These are phyloP conservation scores for Ennomos fuscantarius DNA, from an alignment of 2,888 invertebrate genomes.

Conservation along the genomic window DNA sequence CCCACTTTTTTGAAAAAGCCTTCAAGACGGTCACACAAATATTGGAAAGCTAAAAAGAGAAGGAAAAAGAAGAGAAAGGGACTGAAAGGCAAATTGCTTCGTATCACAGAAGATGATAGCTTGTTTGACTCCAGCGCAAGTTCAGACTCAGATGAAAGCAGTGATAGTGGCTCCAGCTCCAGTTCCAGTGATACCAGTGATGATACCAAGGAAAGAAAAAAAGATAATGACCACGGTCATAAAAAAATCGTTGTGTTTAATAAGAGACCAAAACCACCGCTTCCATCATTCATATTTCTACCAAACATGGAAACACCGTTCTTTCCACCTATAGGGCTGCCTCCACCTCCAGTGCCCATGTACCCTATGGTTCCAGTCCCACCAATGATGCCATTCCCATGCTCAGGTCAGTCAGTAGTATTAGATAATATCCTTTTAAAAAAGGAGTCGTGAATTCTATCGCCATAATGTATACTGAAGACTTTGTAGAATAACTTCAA, in stretches of 20 bases:
- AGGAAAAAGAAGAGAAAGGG: constrained; percentile 52
- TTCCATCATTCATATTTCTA: constrained; percentile 76
- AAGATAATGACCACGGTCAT: constrained; percentile 59
- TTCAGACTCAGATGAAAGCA: constrained; percentile 40
- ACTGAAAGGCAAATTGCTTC: constrained; percentile 60
- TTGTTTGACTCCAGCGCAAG: constrained; percentile 61
- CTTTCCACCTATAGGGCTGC: constrained; percentile 72
- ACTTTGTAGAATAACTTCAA: too few relatives aligned
- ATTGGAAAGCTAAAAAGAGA: constrained; percentile 38
- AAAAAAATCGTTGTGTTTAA: constrained; percentile 70
- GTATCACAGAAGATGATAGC: constrained; percentile 73
- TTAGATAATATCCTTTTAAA: constrained; percentile 6
- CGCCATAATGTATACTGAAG: neutral
- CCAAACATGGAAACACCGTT: constrained; percentile 72
- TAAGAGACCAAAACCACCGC: constrained; percentile 65
- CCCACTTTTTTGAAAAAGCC: constrained; percentile 32
- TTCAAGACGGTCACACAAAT: constrained; percentile 49
- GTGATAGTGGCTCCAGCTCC: constrained; percentile 44
- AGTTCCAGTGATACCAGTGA: constrained; percentile 41
- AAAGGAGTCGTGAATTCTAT: neutral
- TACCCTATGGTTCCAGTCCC: constrained; percentile 75
- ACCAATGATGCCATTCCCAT: constrained; percentile 54
- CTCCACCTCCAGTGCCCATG: constrained; percentile 72
- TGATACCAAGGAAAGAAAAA: constrained; percentile 25
- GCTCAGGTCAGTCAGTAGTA: constrained; percentile 44